Evolutionary conservation across 1,140 invertebrate genomes (phyloP), one percentile per base, ranked within the genome.

Genomic region (Stratiolaelaps scimitus): DNA sequence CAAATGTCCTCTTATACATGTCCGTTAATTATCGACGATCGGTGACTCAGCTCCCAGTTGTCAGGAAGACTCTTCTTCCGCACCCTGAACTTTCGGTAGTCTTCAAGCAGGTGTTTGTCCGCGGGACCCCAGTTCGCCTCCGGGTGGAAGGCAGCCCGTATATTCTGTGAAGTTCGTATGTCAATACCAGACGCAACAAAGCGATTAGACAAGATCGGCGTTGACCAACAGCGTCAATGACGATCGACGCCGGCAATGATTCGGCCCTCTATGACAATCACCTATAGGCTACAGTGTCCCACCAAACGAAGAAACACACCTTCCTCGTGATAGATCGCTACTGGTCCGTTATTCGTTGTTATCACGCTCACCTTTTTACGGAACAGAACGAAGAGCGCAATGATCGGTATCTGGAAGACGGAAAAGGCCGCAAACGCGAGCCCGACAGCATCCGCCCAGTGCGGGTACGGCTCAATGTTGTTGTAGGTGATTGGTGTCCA

Each of bases 401-500:
- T 23, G 10, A 60, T 26, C 2, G 53, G 53, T 17, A 60, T 60
- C 53, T 60, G 53, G 2, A 60, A 6, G 15, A 60, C 23, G 4
- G 53, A 60, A 26, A 60, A 15, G 1, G 53, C 53, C 6, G 53
- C 23, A 0, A 60, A 60, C 4, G 53, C 53, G 1, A 60, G 15
- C 26, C 53, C 53, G 15, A 60, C 26, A 17, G 26, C 26, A 26
- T 60, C 53, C 1, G 53, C 53, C 53, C 53, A 60, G 17, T 17
- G 17, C 5, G 53, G 53, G 26, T 60, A 60, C 1, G 53, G 53
- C 23, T 60, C 53, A 4, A 20, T 10, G 34, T 60, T 60, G 53
- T 60, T 60, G 53, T 60, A 60, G 23, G 34, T 34, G 2, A 60
- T 60, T 34, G 53, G 53, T 26, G 53, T 60, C 53, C 53, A 60